phyloP scores from a whole-genome alignment of 2,113 vertebrate genomes.

The Chlorodrepanis virens region DNA sequence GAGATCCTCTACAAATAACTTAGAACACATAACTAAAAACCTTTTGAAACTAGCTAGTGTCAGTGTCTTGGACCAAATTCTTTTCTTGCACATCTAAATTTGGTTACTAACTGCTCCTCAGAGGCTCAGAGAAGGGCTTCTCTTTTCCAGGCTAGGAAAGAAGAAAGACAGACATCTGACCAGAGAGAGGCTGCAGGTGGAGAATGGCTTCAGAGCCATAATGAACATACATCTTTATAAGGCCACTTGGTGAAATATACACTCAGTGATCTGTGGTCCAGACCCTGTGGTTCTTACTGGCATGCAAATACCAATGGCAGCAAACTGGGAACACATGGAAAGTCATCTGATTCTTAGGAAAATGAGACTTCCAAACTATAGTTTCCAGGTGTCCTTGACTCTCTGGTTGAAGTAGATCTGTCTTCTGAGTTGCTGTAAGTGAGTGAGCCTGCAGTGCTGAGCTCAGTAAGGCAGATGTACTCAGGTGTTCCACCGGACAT shows the following conservation, averaged over 20 bases:
- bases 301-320: neutral
- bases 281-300: neutral
- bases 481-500: neutral
- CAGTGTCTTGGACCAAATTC: neutral
- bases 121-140: neutral
- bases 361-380: neutral
- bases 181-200: neutral
- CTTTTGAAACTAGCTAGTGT: neutral
- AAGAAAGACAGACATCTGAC: neutral
- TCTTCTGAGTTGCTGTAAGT: neutral
- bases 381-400: neutral
- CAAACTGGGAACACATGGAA: neutral
- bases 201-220: neutral
- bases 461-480: neutral
- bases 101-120: neutral
- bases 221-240: neutral
- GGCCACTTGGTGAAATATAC: neutral
- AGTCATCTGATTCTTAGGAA: neutral
- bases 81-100: neutral
- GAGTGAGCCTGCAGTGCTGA: neutral
- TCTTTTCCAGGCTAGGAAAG: neutral
- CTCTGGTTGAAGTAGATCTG: neutral
- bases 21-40: neutral
- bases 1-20: neutral
- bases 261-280: neutral